Conservation (phyloP, 2,888 invertebrate species). For the Anthoptus insignis region DNA sequence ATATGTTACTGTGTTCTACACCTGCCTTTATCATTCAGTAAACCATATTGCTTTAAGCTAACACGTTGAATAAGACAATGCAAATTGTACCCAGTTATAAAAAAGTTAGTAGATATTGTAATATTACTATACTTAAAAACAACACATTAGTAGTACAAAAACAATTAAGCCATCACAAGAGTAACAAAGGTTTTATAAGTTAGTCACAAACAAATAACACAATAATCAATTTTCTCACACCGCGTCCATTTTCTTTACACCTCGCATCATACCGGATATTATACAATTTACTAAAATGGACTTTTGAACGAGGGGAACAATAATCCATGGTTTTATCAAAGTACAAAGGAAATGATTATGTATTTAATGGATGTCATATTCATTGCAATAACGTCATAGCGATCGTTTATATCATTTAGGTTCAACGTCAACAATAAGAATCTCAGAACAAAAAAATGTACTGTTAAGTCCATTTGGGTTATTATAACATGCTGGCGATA, state of each 20-base stretch:
- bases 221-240: constrained; percentile 25
- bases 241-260: too few relatives aligned
- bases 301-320: not conserved
- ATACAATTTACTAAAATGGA: not conserved
- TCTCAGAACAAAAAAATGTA: too few relatives aligned
- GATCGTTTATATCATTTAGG: not conserved
- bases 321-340: not conserved
- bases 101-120: too few relatives aligned
- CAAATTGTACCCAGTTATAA: too few relatives aligned
- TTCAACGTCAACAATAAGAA: not conserved
- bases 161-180: not conserved
- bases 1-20: too few relatives aligned
- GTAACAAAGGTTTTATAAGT: not conserved
- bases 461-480: too few relatives aligned
- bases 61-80: too few relatives aligned
- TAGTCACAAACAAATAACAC: constrained; percentile 41
- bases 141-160: not conserved
- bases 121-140: too few relatives aligned
- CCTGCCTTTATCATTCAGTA: too few relatives aligned
- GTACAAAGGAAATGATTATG: not conserved
- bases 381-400: constrained; percentile 1
- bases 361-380: not conserved
- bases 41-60: too few relatives aligned
- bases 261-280: constrained; percentile 26
- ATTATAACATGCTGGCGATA: too few relatives aligned